Conservation (phyloP, 1,140 invertebrate genomes). For the Pomacea maculata region DNA sequence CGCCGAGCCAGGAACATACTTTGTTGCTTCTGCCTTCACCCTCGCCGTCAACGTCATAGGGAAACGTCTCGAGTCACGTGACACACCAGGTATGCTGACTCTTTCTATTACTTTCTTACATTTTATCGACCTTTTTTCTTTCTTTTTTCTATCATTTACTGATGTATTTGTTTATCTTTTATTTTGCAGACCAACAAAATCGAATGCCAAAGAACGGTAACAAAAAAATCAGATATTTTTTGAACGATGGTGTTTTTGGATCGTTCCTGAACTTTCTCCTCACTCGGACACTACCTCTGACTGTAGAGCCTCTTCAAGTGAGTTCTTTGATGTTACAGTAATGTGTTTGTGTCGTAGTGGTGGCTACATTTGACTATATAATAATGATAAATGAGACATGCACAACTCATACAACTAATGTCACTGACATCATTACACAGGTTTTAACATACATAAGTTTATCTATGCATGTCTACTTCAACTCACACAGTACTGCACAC, state of each 20-base stretch:
- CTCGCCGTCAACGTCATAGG: slow-evolving; percentile 88
- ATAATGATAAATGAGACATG: too few species aligned
- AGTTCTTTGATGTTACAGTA: background rate
- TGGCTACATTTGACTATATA: too few species aligned
- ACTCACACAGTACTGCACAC: too few species aligned
- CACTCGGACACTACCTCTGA: slow-evolving; percentile 90
- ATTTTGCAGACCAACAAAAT: slow-evolving; percentile 8
- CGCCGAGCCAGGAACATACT: slow-evolving; percentile 96
- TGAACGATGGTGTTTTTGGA: slow-evolving; percentile 97
- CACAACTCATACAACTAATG: too few species aligned
- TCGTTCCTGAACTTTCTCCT: slow-evolving; percentile 93
- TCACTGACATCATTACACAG: too few species aligned
- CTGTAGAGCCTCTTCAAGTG: slow-evolving; percentile 74
- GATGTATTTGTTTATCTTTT: too few species aligned
- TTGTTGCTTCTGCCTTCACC: slow-evolving; percentile 89
- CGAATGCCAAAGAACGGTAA: slow-evolving; percentile 48
- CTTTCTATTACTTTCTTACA: too few species aligned
- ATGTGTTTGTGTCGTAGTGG: too few species aligned
- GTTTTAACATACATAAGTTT: too few species aligned
- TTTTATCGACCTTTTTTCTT: too few species aligned
- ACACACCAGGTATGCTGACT: slow-evolving; percentile 29
- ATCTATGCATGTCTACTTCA: too few species aligned
- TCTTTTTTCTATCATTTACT: too few species aligned
- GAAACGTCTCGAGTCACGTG: slow-evolving; percentile 75
- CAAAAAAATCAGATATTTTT: slow-evolving; percentile 77